Base-by-base conservation (phyloP, 2,797 vertebrate species). In the Atherinosoma microstoma region DNA sequence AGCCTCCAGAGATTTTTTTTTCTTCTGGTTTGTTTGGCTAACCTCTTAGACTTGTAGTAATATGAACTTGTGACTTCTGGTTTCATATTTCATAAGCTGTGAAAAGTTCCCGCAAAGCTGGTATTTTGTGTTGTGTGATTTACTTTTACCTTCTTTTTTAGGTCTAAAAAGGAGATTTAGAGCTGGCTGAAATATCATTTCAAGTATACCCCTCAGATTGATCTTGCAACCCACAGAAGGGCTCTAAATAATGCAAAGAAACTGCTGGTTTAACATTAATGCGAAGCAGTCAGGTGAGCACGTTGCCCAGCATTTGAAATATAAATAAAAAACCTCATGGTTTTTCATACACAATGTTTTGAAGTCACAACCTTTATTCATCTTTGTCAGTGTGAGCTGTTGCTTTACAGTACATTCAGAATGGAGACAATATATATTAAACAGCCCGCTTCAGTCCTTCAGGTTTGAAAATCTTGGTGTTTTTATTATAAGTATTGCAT, bases 401-500 rank as follows among this genome's bases (percentile, higher is more conserved):
- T 15, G 70, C 42, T 66, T 54, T 24, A 59, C 47, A 57, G 47
- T 15, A 30, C 63, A 66, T 61, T 75, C 56, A 76, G 35, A 22
- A 40, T 0, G n/a, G 35, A 80, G 24, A 73, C 42, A 64, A 62
- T 22, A 83, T n/a, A n/a, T n/a, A n/a, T n/a, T 3, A 32, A 82
- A 87, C 40, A 80, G n/a, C 30, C 53, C 18, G 0, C 27, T 11
- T 49, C 61, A 84, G 64, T 47, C 71, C 34, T 76, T 83, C 68
- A 84, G 82, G 77, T 93, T 91, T 88, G 88, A 93, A 92, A 94
- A 92, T 93, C 90, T 92, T 85, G 68, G 87, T 90, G 88, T 93
- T 94, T 94, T 93, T 92, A 92, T 94, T 93, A 76, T 92, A 94
- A 93, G 91, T 93, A 93, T 93, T 94, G 92, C 93, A 93, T 93